Evolutionary conservation across 1,140 invertebrate genomes (phyloP).

Genomic region (Gonatopus flavifemur): DNA sequence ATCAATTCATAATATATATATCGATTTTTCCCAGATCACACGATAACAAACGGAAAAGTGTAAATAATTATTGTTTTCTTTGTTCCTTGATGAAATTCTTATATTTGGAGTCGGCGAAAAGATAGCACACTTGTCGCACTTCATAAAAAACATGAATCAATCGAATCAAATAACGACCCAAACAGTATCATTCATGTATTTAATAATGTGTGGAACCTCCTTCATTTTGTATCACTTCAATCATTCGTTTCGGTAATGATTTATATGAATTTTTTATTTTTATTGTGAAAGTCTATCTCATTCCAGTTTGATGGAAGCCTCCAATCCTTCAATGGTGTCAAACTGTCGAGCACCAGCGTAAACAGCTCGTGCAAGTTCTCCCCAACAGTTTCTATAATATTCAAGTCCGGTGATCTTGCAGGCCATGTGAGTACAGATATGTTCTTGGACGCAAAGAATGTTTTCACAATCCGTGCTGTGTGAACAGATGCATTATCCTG

Average conservation of each 20-base stretch:
- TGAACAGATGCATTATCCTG: conserved; percentile 5
- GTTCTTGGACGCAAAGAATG: not conserved
- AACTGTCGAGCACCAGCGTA: not conserved
- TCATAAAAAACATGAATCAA: no score
- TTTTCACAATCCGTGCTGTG: conserved; percentile 5
- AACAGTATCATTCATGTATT: no score
- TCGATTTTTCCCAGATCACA: no score
- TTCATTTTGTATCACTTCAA: conserved; percentile 1
- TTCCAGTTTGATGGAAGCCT: not conserved
- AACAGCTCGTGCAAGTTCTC: not conserved
- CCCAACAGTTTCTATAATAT: not conserved
- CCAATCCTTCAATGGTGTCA: not conserved
- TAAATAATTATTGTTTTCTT: no score
- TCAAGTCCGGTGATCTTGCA: not conserved
- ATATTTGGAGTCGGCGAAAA: no score
- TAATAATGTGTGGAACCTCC: not conserved
- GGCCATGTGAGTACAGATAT: not conserved
- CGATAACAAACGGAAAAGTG: no score
- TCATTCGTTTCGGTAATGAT: not conserved
- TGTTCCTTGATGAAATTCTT: no score
- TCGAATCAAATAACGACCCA: no score
- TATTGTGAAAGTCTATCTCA: not conserved
- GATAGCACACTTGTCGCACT: no score
- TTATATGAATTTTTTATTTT: conserved; percentile 1
- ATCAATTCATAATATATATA: no score